These are phyloP conservation scores for Dicentrarchus labrax DNA, from an alignment of 2,113 vertebrate genomes.

Conservation along the genomic window DNA sequence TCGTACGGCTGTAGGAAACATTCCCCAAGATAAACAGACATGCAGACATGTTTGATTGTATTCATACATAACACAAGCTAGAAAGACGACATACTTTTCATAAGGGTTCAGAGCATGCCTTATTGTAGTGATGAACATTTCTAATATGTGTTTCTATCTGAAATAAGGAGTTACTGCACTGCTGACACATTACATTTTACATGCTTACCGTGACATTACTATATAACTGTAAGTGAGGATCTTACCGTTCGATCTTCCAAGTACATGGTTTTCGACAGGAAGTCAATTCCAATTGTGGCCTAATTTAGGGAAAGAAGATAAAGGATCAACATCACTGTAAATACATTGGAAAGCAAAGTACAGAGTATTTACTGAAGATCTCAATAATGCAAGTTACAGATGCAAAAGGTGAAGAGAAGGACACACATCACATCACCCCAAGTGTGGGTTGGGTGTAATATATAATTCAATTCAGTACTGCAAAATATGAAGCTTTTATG, in stretches of 20 bases:
- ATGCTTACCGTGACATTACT: slow-evolving; percentile 3
- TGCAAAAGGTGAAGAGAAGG: slow-evolving; percentile 4
- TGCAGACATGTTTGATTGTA: slow-evolving; percentile 10
- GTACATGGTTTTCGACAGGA: slow-evolving; percentile 97
- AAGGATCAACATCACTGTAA: slow-evolving; percentile 37
- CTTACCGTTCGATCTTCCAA: slow-evolving; percentile 95
- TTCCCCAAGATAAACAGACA: slow-evolving; percentile 34
- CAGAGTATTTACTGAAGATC: background rate
- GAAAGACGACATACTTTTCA: slow-evolving; percentile 28
- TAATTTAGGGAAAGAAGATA: slow-evolving; percentile 67
- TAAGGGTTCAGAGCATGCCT: slow-evolving; percentile 18
- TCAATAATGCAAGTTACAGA: slow-evolving; percentile 2
- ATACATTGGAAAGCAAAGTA: background rate
- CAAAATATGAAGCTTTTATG: background rate
- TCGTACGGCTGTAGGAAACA: slow-evolving; percentile 23
- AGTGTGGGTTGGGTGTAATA: background rate
- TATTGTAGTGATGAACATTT: background rate
- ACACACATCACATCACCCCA: background rate
- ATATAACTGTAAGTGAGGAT: slow-evolving; percentile 26
- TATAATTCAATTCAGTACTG: background rate
- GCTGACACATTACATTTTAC: slow-evolving; percentile 24
- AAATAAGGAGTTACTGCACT: background rate
- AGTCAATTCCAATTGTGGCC: slow-evolving; percentile 97
- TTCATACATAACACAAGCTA: slow-evolving; percentile 24
- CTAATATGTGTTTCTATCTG: background rate